Base-by-base conservation (phyloP, 2,888 invertebrate species). In the Xestia sexstrigata region DNA sequence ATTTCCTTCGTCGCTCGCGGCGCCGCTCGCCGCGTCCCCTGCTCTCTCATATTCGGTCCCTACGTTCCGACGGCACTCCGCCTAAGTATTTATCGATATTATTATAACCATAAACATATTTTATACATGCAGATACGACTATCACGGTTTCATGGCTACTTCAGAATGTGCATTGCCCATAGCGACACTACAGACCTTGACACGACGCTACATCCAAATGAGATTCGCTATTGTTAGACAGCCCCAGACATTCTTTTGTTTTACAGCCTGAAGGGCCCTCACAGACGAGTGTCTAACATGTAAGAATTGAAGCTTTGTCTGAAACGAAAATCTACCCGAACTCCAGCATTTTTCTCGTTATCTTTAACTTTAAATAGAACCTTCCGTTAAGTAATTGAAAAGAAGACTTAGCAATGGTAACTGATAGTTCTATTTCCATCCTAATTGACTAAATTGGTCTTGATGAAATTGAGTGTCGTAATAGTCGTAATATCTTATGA, bases 221-320 rank as follows among this genome's bases (percentile, higher is more conserved):
- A 88, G 87, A 89, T 90, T 86, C 88, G 84, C 89, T 89, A 90
- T 91, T 91, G 90, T 90, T 88, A 84, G 84, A 71, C 80, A 77
- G 74, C 82, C 74, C 76, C 89, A 90, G 89, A 85, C 83, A 85
- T 86, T 90, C 91, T 90, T 90, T 91, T 91, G 91, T 91, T 90
- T 88, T 58, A 76, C 76, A 78, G 67, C 81, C 81, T 87, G 84
- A 89, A 89, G 90, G 77, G 87, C 70, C 70, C 70, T 79, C 55
- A 80, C 70, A 74, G 81, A 83, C 78, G 69, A 83, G 78, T 81
- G 78, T 81, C 76, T 87, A 83, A 87, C 84, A 70, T 87, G 78
- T 76, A 79, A 79, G 77, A 83, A 84, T 80, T 85, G 86, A 83
- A 81, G 82, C 83, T 80, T 80, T 71, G 80, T 83, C 72, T 80